Evolutionary conservation across 2,113 vertebrate species (phyloP).

Genomic region (Zosterops hypoxanthus): DNA sequence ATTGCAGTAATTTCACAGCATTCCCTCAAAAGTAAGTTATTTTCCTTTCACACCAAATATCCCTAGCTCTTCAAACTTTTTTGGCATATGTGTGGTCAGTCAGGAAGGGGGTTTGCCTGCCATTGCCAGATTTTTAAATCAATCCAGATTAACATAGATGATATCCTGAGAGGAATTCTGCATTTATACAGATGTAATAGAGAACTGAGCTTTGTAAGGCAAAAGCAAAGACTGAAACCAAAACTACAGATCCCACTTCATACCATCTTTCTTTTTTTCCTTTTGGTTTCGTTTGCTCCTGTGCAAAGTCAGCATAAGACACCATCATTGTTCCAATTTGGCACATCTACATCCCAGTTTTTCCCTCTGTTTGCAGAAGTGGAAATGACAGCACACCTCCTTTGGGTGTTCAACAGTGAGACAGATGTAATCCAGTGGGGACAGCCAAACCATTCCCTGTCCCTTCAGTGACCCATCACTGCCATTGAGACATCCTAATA

Average conservation of each 20-base stretch:
- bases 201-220: background rate
- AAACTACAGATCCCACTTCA: background rate
- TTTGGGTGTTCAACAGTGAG: background rate
- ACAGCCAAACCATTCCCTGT: background rate
- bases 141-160: background rate
- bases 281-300: background rate
- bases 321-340: background rate
- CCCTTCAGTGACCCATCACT: background rate
- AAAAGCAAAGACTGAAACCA: background rate
- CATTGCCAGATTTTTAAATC: background rate
- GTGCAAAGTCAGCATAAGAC: background rate
- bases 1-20: background rate
- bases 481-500: background rate
- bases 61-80: background rate
- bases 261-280: background rate
- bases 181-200: background rate
- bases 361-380: background rate
- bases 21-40: background rate
- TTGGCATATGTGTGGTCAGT: background rate
- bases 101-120: background rate
- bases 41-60: background rate
- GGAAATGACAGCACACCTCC: background rate
- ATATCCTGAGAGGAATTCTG: background rate
- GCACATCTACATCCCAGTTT: background rate
- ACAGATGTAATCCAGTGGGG: accelerated